A percentile compares a stretch with the other conserved stretches of the same genome.
Evolutionary conservation across 2,888 invertebrate species (phyloP).

Genomic region (Xestia xanthographa): DNA sequence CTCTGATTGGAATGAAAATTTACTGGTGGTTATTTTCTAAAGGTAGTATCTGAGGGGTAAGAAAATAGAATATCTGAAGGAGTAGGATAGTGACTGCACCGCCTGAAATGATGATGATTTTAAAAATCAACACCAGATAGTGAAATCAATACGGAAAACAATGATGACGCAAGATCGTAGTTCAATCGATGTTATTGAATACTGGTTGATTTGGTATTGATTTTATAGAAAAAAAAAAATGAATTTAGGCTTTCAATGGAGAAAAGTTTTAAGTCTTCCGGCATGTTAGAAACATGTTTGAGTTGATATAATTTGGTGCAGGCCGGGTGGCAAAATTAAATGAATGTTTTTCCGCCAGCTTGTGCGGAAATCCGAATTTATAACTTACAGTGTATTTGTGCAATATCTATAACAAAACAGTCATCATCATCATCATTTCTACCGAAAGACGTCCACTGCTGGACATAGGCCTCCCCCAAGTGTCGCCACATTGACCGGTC

Average conservation of each 20-base stretch:
- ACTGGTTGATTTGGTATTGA: neutral
- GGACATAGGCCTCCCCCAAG: too few relatives aligned
- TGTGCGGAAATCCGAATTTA: neutral
- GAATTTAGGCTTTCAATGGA: neutral
- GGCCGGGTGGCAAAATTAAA: neutral
- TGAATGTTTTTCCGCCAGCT: neutral
- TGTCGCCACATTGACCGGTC: too few relatives aligned
- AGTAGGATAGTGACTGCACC: neutral
- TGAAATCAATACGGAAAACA: neutral
- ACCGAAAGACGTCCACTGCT: too few relatives aligned
- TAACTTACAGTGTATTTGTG: neutral
- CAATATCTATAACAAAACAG: too few relatives aligned
- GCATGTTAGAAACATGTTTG: neutral
- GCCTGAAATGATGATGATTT: neutral
- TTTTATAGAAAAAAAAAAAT: neutral
- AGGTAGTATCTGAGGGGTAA: neutral
- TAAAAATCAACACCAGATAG: neutral
- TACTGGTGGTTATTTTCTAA: conserved; percentile 12
- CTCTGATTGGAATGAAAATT: conserved; percentile 29
- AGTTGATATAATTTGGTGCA: neutral
- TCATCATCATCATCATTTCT: too few relatives aligned
- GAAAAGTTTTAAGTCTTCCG: neutral
- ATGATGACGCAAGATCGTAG: neutral
- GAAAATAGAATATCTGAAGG: neutral
- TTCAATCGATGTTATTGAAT: neutral